Conservation (phyloP, 2,797 vertebrate genomes). For the Apodemus agrarius region DNA sequence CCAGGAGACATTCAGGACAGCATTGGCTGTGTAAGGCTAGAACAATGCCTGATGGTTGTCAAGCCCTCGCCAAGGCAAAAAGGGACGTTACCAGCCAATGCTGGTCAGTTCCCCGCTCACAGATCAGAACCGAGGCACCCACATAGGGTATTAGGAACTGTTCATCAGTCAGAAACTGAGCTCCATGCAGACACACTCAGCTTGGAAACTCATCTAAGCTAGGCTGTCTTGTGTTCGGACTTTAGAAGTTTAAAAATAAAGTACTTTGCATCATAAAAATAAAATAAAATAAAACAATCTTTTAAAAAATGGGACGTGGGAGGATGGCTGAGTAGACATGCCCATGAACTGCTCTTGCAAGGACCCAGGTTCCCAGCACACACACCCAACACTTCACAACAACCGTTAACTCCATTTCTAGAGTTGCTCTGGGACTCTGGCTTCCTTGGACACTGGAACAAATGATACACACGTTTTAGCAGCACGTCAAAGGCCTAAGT, state of each 20-base stretch:
- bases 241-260: constrained; percentile 81
- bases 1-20: constrained; percentile 96
- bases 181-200: constrained; percentile 76
- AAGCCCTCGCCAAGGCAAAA: constrained; percentile 80
- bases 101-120: constrained; percentile 34
- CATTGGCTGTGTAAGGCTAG: constrained; percentile 68
- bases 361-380: neutral
- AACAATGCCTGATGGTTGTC: constrained; percentile 64
- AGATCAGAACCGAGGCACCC: constrained; percentile 40
- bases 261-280: constrained; percentile 73
- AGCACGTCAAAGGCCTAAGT: neutral
- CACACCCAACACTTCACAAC: neutral
- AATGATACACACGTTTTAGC: neutral
- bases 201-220: constrained; percentile 82
- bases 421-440: too few relatives aligned
- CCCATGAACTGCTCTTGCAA: neutral
- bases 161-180: constrained; percentile 48
- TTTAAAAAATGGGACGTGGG: too few relatives aligned
- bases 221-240: constrained; percentile 80
- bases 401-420: neutral
- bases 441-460: too few relatives aligned
- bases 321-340: too few relatives aligned
- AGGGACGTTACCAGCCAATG: constrained; percentile 77
- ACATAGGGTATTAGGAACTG: constrained; percentile 62
- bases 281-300: too few relatives aligned